Percentiles rank a stretch among this genome's conserved stretches.
phyloP scores from a whole-genome alignment of 1,140 invertebrate species.

The Melanaphis sacchari region DNA sequence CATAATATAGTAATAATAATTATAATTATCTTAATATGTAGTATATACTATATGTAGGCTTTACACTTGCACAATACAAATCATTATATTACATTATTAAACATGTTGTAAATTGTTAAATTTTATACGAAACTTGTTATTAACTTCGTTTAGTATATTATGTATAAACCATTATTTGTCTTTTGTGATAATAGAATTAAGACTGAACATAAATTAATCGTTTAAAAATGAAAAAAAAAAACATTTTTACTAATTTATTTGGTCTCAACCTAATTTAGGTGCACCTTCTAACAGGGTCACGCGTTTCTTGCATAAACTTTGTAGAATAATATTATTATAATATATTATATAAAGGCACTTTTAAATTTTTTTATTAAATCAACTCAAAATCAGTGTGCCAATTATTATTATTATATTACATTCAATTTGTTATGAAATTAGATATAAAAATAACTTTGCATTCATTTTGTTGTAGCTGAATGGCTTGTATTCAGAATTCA shows the following conservation, averaged over 20 bases:
- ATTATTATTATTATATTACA: constrained; percentile 11
- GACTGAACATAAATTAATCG: constrained; percentile 54
- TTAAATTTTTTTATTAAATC: constrained; percentile 33
- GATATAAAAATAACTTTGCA: background rate
- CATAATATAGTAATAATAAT: background rate
- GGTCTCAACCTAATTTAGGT: constrained; percentile 55
- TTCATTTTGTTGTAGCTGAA: constrained; percentile 49
- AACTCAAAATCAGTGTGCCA: constrained; percentile 46
- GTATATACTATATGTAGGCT: background rate
- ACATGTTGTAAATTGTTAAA: constrained; percentile 50
- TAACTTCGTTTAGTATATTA: constrained; percentile 52
- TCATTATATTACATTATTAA: constrained; percentile 5
- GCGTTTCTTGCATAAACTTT: constrained; percentile 38
- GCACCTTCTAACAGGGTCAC: constrained; percentile 55
- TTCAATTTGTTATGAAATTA: constrained; percentile 41
- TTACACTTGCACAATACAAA: constrained; percentile 34
- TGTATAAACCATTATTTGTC: constrained; percentile 38
- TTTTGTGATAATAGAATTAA: constrained; percentile 58
- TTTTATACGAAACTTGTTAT: constrained; percentile 48
- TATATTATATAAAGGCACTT: constrained; percentile 29
- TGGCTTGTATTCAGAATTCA: background rate
- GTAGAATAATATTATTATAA: constrained; percentile 32
- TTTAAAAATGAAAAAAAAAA: constrained; percentile 12
- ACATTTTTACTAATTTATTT: constrained; percentile 44
- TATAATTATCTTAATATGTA: background rate